Percentiles rank a stretch among this genome's conserved stretches.
These are phyloP conservation scores for Liopterus haemorrhoidalis DNA, from an alignment of 2,888 invertebrate genomes.

Conservation along the genomic window DNA sequence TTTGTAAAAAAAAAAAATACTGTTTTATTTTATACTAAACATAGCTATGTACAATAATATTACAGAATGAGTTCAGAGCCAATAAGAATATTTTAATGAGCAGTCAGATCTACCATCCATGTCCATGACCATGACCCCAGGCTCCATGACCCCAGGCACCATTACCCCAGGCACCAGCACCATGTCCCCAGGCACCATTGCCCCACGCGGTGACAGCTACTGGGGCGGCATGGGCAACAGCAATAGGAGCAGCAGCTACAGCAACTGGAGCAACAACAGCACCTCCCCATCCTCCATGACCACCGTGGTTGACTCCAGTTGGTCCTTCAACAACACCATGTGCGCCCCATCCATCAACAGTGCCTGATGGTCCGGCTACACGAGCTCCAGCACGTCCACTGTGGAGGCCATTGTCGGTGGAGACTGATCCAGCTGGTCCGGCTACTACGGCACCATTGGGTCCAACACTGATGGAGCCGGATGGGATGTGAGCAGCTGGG, in stretches of 20 bases:
- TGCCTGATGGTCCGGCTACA: too few relatives aligned
- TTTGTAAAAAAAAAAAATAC: too few relatives aligned
- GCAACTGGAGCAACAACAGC: background rate
- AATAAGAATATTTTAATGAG: too few relatives aligned
- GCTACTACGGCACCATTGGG: constrained; percentile 9
- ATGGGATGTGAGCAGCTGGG: constrained; percentile 7
- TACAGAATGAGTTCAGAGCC: too few relatives aligned
- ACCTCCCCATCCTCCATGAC: too few relatives aligned
- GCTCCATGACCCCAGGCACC: constrained; percentile 10
- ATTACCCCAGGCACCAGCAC: constrained; percentile 18
- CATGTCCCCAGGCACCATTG: constrained; percentile 20
- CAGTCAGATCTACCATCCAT: constrained; percentile 31
- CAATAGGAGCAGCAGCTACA: constrained; percentile 3
- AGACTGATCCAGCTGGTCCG: constrained; percentile 10
- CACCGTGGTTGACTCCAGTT: too few relatives aligned
- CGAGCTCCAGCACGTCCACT: constrained; percentile 25
- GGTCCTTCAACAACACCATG: too few relatives aligned
- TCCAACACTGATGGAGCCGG: constrained; percentile 30
- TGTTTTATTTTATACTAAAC: too few relatives aligned
- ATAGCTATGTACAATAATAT: too few relatives aligned
- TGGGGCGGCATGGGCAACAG: background rate
- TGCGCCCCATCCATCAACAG: constrained; percentile 37
- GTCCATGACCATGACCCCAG: constrained; percentile 9
- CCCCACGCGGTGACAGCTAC: constrained; percentile 5
- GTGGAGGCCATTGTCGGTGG: constrained; percentile 28